A percentile compares a stretch with the other conserved stretches of the same genome.
phyloP scores from a whole-genome alignment of 2,113 vertebrate species.

The Numenius arquata region DNA sequence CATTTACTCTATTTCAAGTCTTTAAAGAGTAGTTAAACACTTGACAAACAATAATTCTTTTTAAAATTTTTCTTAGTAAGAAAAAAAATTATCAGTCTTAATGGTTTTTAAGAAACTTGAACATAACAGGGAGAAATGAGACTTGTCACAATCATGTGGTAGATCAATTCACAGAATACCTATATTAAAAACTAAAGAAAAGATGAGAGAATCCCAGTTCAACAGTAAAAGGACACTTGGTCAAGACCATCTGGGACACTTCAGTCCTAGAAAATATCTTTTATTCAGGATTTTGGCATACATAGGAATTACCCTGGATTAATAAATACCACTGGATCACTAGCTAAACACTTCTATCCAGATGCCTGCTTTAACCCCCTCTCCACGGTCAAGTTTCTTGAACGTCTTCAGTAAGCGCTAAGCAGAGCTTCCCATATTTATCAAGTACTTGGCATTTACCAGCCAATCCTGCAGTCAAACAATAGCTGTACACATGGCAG shows the following conservation, averaged over 20 bases:
- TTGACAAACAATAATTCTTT: neutral
- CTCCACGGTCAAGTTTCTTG: neutral
- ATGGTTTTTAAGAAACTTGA: neutral
- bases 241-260: neutral
- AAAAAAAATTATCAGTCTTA: neutral
- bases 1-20: neutral
- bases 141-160: neutral
- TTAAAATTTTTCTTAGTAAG: neutral
- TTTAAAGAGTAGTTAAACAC: neutral
- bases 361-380: neutral
- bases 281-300: neutral
- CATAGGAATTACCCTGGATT: neutral
- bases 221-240: neutral
- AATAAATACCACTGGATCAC: neutral
- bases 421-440: neutral
- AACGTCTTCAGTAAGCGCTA: neutral
- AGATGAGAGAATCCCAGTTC: neutral
- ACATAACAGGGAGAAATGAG: neutral
- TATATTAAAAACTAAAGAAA: neutral
- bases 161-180: neutral
- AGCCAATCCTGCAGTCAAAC: neutral
- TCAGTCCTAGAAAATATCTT: neutral
- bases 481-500: fast-evolving
- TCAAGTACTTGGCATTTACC: neutral
- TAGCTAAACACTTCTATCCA: neutral